Percentiles rank a stretch among this genome's conserved stretches.
These are phyloP conservation scores for Smittia sp. DNA, from an alignment of 2,888 invertebrate species.

Conservation along the genomic window DNA sequence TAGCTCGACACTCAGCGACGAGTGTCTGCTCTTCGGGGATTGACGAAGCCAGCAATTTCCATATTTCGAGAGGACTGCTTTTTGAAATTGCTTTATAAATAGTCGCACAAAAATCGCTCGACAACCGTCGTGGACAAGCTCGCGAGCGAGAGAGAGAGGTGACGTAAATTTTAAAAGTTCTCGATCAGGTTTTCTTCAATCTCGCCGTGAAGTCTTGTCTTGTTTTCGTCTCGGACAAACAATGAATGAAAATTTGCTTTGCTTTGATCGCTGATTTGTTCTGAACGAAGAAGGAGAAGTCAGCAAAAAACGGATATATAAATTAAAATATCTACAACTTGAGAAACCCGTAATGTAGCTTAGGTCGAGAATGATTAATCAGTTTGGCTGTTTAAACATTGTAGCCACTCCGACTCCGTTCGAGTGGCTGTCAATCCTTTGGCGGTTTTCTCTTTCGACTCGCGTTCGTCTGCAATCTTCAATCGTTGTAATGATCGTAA, in stretches of 20 bases:
- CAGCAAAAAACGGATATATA: background rate
- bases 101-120: background rate
- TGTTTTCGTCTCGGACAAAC: slow-evolving; percentile 9
- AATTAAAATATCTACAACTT: background rate
- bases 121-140: background rate
- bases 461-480: background rate
- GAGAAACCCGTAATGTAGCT: background rate
- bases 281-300: background rate
- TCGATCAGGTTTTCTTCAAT: slow-evolving; percentile 19
- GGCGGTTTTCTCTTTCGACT: background rate
- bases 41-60: background rate
- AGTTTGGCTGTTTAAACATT: background rate
- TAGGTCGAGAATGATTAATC: background rate
- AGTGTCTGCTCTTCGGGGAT: background rate
- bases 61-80: background rate
- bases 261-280: background rate
- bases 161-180: slow-evolving; percentile 23
- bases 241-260: background rate
- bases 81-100: background rate
- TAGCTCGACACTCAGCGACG: too few relatives aligned
- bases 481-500: too few relatives aligned
- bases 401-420: background rate
- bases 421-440: too few relatives aligned
- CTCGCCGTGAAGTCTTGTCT: background rate
- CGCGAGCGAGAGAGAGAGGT: background rate